Conservation (phyloP, 2,888 invertebrate species). For the Caenorhabditis wallacei region DNA sequence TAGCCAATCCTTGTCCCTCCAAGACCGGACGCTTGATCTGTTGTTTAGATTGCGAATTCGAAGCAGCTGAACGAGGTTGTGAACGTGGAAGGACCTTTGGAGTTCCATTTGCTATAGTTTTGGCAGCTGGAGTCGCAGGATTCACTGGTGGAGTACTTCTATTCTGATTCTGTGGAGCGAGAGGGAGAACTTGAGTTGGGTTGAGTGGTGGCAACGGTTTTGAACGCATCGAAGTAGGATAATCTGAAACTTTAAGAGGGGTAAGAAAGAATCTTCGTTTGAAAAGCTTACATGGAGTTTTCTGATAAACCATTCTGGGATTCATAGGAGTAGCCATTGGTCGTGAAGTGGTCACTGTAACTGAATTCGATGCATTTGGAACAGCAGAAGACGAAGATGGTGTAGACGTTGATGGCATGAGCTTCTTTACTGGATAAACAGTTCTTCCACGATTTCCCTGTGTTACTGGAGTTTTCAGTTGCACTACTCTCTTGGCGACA, state of each 20-base stretch:
- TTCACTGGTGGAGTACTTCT: neutral
- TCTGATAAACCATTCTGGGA: neutral
- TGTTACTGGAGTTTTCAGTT: neutral
- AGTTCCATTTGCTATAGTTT: neutral
- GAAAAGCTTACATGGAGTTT: slow-evolving; percentile 3
- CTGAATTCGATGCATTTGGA: neutral
- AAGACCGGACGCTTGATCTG: neutral
- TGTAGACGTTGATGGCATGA: neutral
- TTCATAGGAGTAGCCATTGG: neutral
- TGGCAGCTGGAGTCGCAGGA: neutral
- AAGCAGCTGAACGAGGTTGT: neutral
- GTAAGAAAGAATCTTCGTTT: neutral
- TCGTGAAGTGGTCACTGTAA: no score
- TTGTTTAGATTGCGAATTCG: neutral
- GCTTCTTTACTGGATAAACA: slow-evolving; percentile 35
- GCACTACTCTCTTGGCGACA: neutral
- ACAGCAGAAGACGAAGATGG: slow-evolving; percentile 2
- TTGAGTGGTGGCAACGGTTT: neutral
- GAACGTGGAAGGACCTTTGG: neutral
- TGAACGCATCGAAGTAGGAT: slow-evolving; percentile 18
- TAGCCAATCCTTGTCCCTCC: neutral
- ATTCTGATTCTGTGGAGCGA: neutral
- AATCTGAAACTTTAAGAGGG: slow-evolving; percentile 2
- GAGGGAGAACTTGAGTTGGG: neutral
- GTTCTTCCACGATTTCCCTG: neutral